phyloP scores from a whole-genome alignment of 2,113 vertebrate species.

The Podocnemis expansa region DNA sequence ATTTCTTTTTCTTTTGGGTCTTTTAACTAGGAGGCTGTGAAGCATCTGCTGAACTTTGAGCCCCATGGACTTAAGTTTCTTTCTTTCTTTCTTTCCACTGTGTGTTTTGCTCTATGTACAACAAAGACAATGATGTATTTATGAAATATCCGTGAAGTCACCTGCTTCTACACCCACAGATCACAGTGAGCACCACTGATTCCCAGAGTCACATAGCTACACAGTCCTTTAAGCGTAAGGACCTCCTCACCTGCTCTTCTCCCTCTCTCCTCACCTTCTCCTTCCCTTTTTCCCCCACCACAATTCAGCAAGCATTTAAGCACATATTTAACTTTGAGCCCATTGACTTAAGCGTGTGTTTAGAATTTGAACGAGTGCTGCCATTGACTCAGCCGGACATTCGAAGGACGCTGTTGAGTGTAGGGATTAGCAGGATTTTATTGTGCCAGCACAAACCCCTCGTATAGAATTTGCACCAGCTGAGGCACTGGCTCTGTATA shows the following conservation, averaged over 20 bases:
- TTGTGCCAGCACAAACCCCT: not conserved
- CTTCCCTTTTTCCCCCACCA: not conserved
- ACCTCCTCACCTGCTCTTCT: not conserved
- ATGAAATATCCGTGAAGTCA: not conserved
- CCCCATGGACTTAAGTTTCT: not conserved
- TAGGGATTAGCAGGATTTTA: not conserved
- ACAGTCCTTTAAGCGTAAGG: not conserved
- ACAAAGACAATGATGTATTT: not conserved
- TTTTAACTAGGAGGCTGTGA: not conserved
- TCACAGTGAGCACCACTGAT: fast-evolving
- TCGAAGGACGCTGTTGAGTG: not conserved
- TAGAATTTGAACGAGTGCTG: not conserved
- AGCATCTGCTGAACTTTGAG: not conserved
- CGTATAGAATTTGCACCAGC: not conserved
- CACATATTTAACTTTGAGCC: not conserved
- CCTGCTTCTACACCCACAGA: not conserved
- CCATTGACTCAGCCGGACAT: not conserved
- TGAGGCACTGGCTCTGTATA: not conserved
- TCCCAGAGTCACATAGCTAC: not conserved
- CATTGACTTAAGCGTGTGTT: not conserved
- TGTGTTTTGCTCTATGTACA: not conserved
- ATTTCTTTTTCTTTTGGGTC: not conserved
- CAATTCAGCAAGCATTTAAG: not conserved
- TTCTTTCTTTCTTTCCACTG: not conserved
- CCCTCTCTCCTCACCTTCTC: not conserved